Conservation (phyloP, 2,797 vertebrate species). For the Enteromius thamalakanensis region DNA sequence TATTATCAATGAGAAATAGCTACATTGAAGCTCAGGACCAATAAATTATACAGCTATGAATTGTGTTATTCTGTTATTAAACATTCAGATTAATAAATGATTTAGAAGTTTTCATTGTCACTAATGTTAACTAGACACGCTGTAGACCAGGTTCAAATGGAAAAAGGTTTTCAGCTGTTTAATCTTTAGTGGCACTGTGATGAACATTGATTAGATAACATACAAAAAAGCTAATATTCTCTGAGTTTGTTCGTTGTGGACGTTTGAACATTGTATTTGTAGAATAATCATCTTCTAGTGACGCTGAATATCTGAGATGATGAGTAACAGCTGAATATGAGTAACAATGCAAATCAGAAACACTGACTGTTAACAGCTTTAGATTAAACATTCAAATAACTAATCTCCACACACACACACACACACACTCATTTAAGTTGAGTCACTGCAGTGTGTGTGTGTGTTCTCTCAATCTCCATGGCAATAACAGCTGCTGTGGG, state of each 20-base stretch:
- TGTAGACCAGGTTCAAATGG: no score
- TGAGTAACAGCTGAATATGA: slow-evolving; percentile 1
- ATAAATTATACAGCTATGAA: no score
- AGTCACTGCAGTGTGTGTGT: slow-evolving; percentile 9
- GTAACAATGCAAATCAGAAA: not conserved
- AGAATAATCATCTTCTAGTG: not conserved
- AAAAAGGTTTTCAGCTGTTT: no score
- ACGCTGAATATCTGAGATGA: not conserved
- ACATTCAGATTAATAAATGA: no score
- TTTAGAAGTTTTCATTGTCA: no score
- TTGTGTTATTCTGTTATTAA: no score
- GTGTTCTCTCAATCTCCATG: slow-evolving; percentile 33
- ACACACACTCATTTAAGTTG: not conserved
- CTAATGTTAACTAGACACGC: no score
- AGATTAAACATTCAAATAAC: not conserved
- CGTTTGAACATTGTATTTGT: not conserved
- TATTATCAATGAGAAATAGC: no score
- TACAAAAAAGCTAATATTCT: no score
- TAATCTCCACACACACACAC: not conserved
- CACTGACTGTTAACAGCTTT: slow-evolving; percentile 15
- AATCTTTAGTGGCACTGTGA: not conserved
- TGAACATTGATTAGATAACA: no score
- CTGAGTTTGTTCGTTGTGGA: no score
- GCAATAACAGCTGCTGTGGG: slow-evolving; percentile 28
- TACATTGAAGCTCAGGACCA: no score